Conservation (phyloP, 2,113 vertebrate genomes). For the Trichomycterus rosablanca region DNA sequence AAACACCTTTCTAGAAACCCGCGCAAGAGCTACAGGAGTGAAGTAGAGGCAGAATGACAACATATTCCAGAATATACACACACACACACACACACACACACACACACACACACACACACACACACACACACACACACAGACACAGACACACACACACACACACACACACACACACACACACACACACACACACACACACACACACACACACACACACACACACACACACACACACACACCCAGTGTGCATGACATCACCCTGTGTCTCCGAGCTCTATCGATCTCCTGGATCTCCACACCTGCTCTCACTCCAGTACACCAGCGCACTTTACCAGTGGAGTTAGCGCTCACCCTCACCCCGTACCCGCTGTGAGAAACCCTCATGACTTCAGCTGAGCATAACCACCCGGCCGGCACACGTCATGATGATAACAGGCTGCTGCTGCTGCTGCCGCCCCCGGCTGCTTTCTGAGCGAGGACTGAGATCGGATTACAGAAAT, state of each 20-base stretch:
- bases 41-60: conserved; percentile 13
- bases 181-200: too few species aligned
- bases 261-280: conserved; percentile 25
- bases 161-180: too few species aligned
- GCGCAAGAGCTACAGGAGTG: neutral
- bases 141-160: too few species aligned
- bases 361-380: neutral
- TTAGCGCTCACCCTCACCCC: neutral
- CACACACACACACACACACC: too few species aligned
- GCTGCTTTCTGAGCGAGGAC: too few species aligned
- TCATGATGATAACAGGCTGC: too few species aligned
- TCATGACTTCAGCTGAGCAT: neutral
- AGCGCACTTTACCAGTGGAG: neutral
- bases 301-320: neutral
- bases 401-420: too few species aligned
- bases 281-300: conserved; percentile 18
- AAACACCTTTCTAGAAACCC: too few species aligned
- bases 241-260: conserved; percentile 37
- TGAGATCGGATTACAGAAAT: conserved; percentile 13
- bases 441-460: too few species aligned
- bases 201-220: too few species aligned
- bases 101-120: conserved; percentile 19
- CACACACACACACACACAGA: conserved; percentile 1
- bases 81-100: conserved; percentile 2
- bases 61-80: too few species aligned